Percentiles rank a stretch among this genome's conserved stretches.
phyloP scores from a whole-genome alignment of 2,888 invertebrate genomes.

The Protonemura montana region DNA sequence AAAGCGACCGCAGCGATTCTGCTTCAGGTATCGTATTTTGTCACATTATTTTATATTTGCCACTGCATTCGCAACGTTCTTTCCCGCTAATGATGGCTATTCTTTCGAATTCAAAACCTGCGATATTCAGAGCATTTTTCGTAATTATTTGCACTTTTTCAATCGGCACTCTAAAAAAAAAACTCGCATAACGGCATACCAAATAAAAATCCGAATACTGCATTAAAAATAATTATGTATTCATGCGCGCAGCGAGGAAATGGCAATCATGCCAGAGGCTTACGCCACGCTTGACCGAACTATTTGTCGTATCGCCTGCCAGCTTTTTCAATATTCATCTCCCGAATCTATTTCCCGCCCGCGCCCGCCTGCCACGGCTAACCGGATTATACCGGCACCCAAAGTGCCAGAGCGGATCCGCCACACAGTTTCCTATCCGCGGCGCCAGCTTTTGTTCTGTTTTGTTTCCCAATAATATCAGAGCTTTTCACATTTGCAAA shows the following conservation, averaged over 20 bases:
- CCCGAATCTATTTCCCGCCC: conserved; percentile 7
- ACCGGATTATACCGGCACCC: conserved; percentile 49
- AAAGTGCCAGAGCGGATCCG: conserved; percentile 50
- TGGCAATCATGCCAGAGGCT: background rate
- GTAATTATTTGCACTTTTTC: conserved; percentile 1
- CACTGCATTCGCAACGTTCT: background rate
- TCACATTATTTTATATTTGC: background rate
- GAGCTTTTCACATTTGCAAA: conserved; percentile 13
- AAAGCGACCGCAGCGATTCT: too few relatives aligned
- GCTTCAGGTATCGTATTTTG: background rate
- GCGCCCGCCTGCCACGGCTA: conserved; percentile 47
- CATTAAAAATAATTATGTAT: background rate
- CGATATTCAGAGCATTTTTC: background rate
- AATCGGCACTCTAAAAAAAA: background rate
- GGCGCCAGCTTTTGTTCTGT: background rate
- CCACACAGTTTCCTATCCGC: conserved; percentile 41
- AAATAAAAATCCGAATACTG: background rate
- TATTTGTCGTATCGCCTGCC: background rate
- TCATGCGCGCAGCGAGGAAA: background rate
- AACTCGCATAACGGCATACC: background rate
- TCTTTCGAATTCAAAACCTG: background rate
- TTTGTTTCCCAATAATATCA: conserved; percentile 37
- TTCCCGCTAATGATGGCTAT: background rate
- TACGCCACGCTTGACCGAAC: background rate
- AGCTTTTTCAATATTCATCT: conserved; percentile 13